Base-by-base conservation (phyloP, 2,113 vertebrate species). In the Salvelinus fontinalis region DNA sequence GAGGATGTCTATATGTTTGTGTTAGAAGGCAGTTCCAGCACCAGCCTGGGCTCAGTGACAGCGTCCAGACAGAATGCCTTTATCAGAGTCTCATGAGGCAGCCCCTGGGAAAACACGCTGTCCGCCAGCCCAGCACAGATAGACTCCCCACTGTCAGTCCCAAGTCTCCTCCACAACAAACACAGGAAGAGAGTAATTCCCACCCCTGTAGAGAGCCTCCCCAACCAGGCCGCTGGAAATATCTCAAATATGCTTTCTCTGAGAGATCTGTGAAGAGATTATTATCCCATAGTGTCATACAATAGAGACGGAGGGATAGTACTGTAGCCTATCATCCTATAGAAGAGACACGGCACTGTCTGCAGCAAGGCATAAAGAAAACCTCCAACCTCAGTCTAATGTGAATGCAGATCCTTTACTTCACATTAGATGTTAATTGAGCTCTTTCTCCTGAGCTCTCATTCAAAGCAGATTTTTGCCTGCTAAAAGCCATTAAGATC, bases 1-100 rank as follows among this genome's bases (percentile, higher is more conserved):
- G 85, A 90, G 84, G 90, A 92, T 85, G 89, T 89, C 89, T 89
- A 80, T 87, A 86, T 93, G 92, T 92, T 93, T 93, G 88, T 85
- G 87, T 91, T 93, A 88, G 82, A 86, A 91, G 87, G 84, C 84
- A 76, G 85, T 81, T 78, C 81, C 70, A 88, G 86, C 79, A 75
- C 65, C 81, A 87, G 88, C 84, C 90, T 75, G 86, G 82, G 86
- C 78, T 74, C 83, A 81, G 54, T 91, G 90, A 93, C 92, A 84
- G 84, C 85, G 81, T 84, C 87, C 88, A 91, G 91, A 89, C 90
- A 83, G 80, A 84, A 86, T 74, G 90, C 86, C 88, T 91, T 89
- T 91, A 92, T 90, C 87, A 82, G 85, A 83, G 80, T 86, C 84
- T 85, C 80, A 81, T 12, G 82, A 89, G 86, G 73, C 77, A 76